Evolutionary conservation across 2,888 invertebrate genomes (phyloP).

Genomic region (Synergus japonicus): DNA sequence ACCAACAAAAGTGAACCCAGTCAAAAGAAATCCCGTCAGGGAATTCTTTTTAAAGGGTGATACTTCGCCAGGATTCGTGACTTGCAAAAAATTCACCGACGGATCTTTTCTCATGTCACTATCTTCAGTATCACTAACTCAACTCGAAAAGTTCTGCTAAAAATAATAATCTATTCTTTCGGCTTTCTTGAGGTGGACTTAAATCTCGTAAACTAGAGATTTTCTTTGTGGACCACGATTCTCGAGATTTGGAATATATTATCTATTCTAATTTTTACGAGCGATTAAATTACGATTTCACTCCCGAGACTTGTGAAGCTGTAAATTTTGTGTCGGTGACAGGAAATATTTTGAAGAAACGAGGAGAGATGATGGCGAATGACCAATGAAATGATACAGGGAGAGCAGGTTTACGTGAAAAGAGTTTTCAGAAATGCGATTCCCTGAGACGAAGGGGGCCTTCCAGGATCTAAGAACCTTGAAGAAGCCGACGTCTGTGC

Average conservation of each 20-base stretch:
- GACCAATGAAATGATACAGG: conserved; percentile 48
- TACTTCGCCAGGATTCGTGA: background rate
- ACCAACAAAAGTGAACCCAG: background rate
- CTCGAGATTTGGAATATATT: background rate
- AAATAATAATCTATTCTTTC: no score
- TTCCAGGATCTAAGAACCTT: conserved; percentile 58
- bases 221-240: background rate
- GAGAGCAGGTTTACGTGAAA: conserved; percentile 47
- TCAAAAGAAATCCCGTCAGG: background rate
- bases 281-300: no score
- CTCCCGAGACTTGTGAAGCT: no score
- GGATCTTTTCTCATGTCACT: background rate
- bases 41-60: background rate
- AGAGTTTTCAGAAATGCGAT: conserved; percentile 59
- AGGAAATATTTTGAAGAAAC: background rate
- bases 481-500: conserved; percentile 61
- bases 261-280: background rate
- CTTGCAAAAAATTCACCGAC: background rate
- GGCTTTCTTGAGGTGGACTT: background rate
- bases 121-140: background rate
- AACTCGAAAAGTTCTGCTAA: no score
- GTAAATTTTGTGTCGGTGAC: background rate
- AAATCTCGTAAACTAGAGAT: background rate
- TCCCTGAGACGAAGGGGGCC: conserved; percentile 52
- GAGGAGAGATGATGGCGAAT: conserved; percentile 43